Evolutionary conservation across 2,888 invertebrate species (phyloP).

Genomic region (Horisme vitalbata): DNA sequence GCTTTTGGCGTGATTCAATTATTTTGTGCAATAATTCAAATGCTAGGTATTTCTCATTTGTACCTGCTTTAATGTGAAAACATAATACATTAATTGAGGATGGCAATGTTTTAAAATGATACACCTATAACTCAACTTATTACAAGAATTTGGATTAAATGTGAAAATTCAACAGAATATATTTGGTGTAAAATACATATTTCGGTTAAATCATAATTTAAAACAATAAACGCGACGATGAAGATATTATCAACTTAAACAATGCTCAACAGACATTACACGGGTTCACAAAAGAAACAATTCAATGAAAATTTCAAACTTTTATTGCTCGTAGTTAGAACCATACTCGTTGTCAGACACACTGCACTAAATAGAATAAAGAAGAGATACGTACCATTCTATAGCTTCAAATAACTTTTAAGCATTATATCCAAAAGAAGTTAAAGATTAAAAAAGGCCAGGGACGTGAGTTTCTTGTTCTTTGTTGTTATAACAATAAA

Average conservation of each 20-base stretch:
- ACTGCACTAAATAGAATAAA: slow-evolving; percentile 4
- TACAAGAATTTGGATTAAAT: neutral
- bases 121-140: neutral
- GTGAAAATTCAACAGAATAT: neutral
- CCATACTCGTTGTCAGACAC: neutral
- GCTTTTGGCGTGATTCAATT: slow-evolving; percentile 34
- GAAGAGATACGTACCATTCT: slow-evolving; percentile 1
- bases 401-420: slow-evolving; percentile 15
- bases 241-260: slow-evolving; percentile 2
- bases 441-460: slow-evolving; percentile 57
- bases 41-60: slow-evolving; percentile 23
- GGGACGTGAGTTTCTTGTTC: slow-evolving; percentile 59
- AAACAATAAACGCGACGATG: slow-evolving; percentile 1
- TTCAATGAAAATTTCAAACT: slow-evolving; percentile 8
- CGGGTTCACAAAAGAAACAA: slow-evolving; percentile 4
- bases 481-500: slow-evolving; percentile 75
- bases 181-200: neutral
- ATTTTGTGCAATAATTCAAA: slow-evolving; percentile 31
- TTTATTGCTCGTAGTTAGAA: slow-evolving; percentile 4
- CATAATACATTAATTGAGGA: slow-evolving; percentile 6
- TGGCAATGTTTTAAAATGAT: slow-evolving; percentile 4
- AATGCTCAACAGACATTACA: slow-evolving; percentile 1
- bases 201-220: neutral
- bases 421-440: slow-evolving; percentile 40
- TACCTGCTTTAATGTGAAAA: slow-evolving; percentile 1